phyloP scores from a whole-genome alignment of 2,888 invertebrate species.

The Tiliacea aurago region DNA sequence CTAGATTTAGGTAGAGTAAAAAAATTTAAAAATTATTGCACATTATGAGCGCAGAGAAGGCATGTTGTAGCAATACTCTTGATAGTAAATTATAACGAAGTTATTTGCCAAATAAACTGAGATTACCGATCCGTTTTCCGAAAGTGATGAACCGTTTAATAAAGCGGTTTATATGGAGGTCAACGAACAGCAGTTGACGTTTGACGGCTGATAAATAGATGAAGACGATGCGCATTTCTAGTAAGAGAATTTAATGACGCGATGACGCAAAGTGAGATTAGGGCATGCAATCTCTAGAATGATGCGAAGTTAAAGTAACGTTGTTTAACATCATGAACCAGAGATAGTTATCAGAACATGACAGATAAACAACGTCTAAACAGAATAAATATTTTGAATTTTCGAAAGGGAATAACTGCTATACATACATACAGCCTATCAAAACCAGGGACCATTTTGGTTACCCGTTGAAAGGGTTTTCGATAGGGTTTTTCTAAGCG shows the following conservation, averaged over 20 bases:
- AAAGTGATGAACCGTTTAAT: conserved; percentile 10
- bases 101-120: conserved; percentile 17
- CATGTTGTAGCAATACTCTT: not conserved
- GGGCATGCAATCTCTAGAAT: conserved; percentile 13
- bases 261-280: conserved; percentile 7
- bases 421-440: too few relatives aligned
- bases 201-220: conserved; percentile 19
- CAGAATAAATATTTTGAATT: conserved; percentile 6
- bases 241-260: not conserved
- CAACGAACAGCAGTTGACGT: conserved; percentile 20
- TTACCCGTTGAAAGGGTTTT: too few relatives aligned
- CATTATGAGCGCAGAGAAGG: not conserved
- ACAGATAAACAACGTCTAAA: not conserved
- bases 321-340: not conserved
- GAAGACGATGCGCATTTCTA: not conserved
- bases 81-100: not conserved
- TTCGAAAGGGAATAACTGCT: too few relatives aligned
- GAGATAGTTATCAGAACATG: not conserved
- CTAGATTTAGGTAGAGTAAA: not conserved
- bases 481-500: too few relatives aligned
- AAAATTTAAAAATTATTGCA: not conserved
- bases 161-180: conserved; percentile 40
- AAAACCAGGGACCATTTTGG: too few relatives aligned
- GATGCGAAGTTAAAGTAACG: not conserved
- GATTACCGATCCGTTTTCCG: not conserved